These are phyloP conservation scores for Heloderma charlesbogerti DNA, from an alignment of 2,113 vertebrate genomes.

Conservation along the genomic window DNA sequence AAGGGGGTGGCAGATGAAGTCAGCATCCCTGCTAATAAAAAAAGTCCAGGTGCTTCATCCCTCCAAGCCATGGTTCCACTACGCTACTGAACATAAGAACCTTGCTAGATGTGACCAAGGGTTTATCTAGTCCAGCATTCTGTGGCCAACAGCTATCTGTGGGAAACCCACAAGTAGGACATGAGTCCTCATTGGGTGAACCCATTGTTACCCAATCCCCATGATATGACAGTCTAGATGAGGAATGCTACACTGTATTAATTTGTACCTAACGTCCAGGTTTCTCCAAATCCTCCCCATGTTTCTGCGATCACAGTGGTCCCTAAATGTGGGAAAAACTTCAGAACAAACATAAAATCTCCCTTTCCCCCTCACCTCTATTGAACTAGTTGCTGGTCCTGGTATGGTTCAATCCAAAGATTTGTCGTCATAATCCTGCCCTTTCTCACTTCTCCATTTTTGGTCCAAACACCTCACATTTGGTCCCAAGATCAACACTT, in stretches of 20 bases:
- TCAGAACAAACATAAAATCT: neutral
- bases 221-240: constrained; percentile 17
- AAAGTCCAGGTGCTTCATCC: too few species aligned
- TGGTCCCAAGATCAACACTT: constrained; percentile 53
- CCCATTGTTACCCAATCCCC: neutral
- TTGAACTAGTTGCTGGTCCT: neutral
- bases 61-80: too few species aligned
- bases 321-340: constrained; percentile 21
- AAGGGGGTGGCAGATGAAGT: too few species aligned
- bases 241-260: neutral
- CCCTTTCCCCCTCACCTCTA: too few species aligned
- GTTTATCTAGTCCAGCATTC: too few species aligned
- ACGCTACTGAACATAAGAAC: too few species aligned
- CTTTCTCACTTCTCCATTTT: constrained; percentile 28
- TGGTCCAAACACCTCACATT: constrained; percentile 57
- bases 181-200: neutral
- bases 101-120: too few species aligned
- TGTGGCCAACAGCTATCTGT: too few species aligned
- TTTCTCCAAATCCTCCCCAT: constrained; percentile 22
- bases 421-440: neutral
- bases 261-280: neutral
- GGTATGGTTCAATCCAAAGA: neutral
- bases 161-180: too few species aligned
- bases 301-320: constrained; percentile 25
- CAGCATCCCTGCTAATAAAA: too few species aligned